Evolutionary conservation across 2,113 vertebrate genomes (phyloP), one percentile per base, ranked within the genome.

Genomic region (Strix aluco): DNA sequence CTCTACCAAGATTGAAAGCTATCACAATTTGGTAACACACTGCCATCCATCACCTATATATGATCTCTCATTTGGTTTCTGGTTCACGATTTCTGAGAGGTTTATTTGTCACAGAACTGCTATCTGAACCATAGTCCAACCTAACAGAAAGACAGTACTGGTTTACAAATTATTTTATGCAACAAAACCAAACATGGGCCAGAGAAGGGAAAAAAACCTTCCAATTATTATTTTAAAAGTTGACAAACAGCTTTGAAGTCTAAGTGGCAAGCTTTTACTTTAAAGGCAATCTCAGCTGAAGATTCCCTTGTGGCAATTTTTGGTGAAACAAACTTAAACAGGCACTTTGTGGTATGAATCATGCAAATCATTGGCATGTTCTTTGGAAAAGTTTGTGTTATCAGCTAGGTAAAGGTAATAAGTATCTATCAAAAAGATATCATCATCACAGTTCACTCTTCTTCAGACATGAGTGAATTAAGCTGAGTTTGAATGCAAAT

Each of bases 121-220:
- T 54, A 2, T 58, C 38, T 55, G 81, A 88, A 26, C 44, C 6
- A 1, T 62, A 27, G 34, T 62, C 40, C 0, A 0, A 38, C 22
- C 62, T 70, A 54, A 61, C 34, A 18, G 46, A 82, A 80, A 73
- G n/a, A 59, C 40, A 40, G 5, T 32, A 17, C 6, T 49, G 27
- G 21, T 88, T 67, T 62, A 30, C 32, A 73, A 75, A 63, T 27
- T 9, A 52, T 63, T 82, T 81, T 44, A 55, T 52, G 12, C n/a
- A 75, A 51, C 49, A n/a, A 58, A 75, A n/a, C 5, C 11, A 65
- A 87, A 74, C 32, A 32, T 3, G 8, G 20, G 5, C 15, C n/a
- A 72, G 26, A 75, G 52, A 81, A 85, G n/a, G 29, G 23, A 27
- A 75, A 94, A 75, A 75, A 38, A 79, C 3, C 21, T 90, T 90